Conservation (phyloP, 2,797 vertebrate species). For the Chromobotia macracanthus region DNA sequence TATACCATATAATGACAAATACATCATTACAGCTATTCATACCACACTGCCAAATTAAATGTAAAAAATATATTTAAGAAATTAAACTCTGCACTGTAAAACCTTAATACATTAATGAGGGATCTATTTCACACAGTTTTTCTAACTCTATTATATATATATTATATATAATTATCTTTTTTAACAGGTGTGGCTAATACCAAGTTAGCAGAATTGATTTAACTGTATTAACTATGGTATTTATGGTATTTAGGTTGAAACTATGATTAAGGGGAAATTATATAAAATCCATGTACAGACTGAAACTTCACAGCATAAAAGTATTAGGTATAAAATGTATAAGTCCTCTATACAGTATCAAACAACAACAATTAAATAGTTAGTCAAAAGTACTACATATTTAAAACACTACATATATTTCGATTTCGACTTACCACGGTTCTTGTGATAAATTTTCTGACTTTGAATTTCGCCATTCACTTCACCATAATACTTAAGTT, state of each 20-base stretch:
- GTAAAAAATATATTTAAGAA: too few relatives aligned
- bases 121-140: too few relatives aligned
- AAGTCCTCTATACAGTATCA: not conserved
- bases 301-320: not conserved
- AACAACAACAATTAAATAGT: too few relatives aligned
- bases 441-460: not conserved
- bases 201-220: not conserved
- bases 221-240: not conserved
- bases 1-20: not conserved
- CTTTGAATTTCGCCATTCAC: not conserved
- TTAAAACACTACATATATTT: not conserved
- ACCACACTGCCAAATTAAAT: too few relatives aligned
- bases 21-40: too few relatives aligned
- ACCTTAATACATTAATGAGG: too few relatives aligned
- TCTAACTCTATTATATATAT: too few relatives aligned
- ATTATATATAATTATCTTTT: too few relatives aligned
- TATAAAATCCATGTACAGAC: not conserved
- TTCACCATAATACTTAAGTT: not conserved
- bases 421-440: conserved; percentile 13
- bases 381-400: too few relatives aligned
- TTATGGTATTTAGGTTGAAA: not conserved
- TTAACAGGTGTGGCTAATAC: not conserved
- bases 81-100: too few relatives aligned
- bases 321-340: not conserved
- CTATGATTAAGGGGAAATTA: not conserved